These are phyloP conservation scores for Mycogona germanica DNA, from an alignment of 2,888 invertebrate genomes.

Conservation along the genomic window DNA sequence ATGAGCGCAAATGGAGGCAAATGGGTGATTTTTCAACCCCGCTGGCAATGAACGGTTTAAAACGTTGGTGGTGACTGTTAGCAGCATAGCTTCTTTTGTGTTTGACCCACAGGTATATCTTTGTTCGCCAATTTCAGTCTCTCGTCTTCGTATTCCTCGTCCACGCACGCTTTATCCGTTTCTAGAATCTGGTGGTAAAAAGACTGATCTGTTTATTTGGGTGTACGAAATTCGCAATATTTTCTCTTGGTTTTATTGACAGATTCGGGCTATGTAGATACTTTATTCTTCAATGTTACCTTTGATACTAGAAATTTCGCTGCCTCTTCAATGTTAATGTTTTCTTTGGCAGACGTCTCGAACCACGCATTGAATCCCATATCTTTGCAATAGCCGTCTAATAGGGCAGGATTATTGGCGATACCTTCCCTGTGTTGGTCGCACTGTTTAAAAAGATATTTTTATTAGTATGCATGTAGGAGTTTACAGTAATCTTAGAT, in stretches of 20 bases:
- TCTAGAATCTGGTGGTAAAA: constrained; percentile 44
- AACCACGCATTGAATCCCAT: constrained; percentile 91
- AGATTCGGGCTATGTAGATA: constrained; percentile 1
- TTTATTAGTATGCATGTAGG: no score
- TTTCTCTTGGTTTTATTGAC: constrained; percentile 6
- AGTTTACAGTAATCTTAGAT: neutral
- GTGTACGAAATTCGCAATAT: no score
- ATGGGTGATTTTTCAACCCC: no score
- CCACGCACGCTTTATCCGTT: constrained; percentile 58
- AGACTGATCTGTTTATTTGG: no score
- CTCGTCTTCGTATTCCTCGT: constrained; percentile 52
- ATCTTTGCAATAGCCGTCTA: constrained; percentile 87
- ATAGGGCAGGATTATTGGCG: constrained; percentile 64
- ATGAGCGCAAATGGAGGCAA: no score
- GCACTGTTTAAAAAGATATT: constrained; percentile 48
- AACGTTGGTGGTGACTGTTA: no score
- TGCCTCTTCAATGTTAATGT: constrained; percentile 91
- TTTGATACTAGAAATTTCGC: constrained; percentile 80
- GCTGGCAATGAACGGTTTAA: no score
- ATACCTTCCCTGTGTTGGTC: constrained; percentile 83
- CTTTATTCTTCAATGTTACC: no score
- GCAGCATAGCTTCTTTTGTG: constrained; percentile 13
- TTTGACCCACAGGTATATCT: constrained; percentile 6
- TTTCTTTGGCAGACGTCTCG: constrained; percentile 93
- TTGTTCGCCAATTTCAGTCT: constrained; percentile 49